phyloP scores from a whole-genome alignment of 2,888 invertebrate species.

The Meteorus colon region DNA sequence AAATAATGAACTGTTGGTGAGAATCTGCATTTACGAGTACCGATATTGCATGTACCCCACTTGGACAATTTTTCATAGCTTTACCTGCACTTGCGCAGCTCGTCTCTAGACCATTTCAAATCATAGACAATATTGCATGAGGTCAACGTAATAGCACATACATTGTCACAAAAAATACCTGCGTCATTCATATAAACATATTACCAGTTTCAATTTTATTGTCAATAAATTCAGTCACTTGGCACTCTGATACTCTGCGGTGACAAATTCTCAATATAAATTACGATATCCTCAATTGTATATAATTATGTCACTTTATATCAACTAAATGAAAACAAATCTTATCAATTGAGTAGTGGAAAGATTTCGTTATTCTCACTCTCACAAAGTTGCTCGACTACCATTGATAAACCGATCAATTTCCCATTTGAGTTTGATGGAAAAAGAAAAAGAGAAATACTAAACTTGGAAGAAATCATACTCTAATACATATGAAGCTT shows the following conservation, averaged over 20 bases:
- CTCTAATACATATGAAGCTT: slow-evolving; percentile 9
- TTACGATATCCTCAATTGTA: neutral
- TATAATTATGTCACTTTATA: neutral
- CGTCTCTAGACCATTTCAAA: slow-evolving; percentile 37
- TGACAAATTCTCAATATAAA: neutral
- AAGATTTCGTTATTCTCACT: neutral
- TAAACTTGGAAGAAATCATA: neutral
- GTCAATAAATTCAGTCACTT: neutral
- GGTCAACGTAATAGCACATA: too few relatives aligned
- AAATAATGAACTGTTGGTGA: slow-evolving; percentile 46
- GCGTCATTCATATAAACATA: too few relatives aligned
- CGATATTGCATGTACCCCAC: slow-evolving; percentile 48
- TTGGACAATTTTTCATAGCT: slow-evolving; percentile 42
- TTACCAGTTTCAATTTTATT: too few relatives aligned
- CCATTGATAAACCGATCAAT: slow-evolving; percentile 6
- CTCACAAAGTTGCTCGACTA: neutral
- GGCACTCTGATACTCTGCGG: neutral
- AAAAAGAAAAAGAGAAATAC: neutral
- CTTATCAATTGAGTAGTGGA: neutral
- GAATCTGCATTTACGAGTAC: slow-evolving; percentile 43
- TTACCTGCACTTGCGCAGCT: slow-evolving; percentile 40
- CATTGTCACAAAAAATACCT: too few relatives aligned
- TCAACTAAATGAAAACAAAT: neutral
- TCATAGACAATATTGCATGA: slow-evolving; percentile 21
- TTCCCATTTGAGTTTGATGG: neutral